phyloP scores from a whole-genome alignment of 2,797 vertebrate species.

The Sylvia borin region DNA sequence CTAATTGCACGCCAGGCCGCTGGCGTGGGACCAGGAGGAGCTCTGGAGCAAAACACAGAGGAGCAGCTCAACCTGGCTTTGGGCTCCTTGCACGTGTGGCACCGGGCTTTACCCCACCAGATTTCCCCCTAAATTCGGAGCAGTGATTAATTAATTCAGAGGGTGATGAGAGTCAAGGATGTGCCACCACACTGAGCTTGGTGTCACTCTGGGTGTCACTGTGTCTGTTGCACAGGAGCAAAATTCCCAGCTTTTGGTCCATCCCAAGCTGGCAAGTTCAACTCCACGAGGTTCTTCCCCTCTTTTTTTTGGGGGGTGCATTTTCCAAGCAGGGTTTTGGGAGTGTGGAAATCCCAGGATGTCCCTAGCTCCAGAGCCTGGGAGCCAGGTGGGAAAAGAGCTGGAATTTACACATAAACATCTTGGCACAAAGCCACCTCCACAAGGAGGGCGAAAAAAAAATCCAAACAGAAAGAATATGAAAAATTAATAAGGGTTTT shows the following conservation, averaged over 20 bases:
- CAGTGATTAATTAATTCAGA: neutral
- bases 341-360: neutral
- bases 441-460: neutral
- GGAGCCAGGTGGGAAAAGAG: accelerated
- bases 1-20: neutral
- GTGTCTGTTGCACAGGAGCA: neutral
- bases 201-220: neutral
- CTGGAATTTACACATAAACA: neutral
- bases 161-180: neutral
- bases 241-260: neutral
- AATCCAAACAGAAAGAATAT: conserved; percentile 10
- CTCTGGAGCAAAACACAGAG: neutral
- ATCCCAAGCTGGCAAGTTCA: neutral
- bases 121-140: neutral
- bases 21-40: neutral
- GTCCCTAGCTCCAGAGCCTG: neutral
- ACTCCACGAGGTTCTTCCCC: neutral
- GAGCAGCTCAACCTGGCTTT: neutral
- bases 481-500: conserved; percentile 56
- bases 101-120: neutral
- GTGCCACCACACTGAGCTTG: neutral
- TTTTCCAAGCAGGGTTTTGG: neutral
- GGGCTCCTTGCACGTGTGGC: neutral
- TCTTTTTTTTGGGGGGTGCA: neutral
- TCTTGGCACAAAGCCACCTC: neutral